These are phyloP conservation scores for Menidia menidia DNA, from an alignment of 2,797 vertebrate species.

Conservation along the genomic window DNA sequence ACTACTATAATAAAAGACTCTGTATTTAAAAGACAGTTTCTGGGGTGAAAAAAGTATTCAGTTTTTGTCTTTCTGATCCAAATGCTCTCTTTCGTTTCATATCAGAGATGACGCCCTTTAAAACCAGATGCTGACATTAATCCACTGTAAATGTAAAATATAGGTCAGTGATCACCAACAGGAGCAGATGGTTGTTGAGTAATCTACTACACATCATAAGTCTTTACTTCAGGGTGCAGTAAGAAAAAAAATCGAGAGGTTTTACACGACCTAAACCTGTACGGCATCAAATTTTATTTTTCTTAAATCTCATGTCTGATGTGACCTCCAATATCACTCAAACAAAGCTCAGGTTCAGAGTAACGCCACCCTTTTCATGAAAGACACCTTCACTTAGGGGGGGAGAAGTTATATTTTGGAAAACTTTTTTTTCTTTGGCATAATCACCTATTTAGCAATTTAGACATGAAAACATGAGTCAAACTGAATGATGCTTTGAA, in stretches of 20 bases:
- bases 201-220: not conserved
- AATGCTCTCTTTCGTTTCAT: not conserved
- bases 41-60: too few relatives aligned
- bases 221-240: rapidly evolving
- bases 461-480: not conserved
- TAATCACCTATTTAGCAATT: rapidly evolving
- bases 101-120: slow-evolving; percentile 10
- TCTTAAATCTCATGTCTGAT: not conserved
- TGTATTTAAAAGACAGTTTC: too few relatives aligned
- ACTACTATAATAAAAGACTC: rapidly evolving
- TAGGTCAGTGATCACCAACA: slow-evolving; percentile 11
- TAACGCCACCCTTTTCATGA: not conserved
- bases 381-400: not conserved
- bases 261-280: not conserved
- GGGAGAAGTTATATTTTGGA: not conserved
- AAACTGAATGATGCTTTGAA: not conserved
- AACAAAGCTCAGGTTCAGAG: not conserved
- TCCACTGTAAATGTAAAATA: not conserved
- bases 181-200: slow-evolving; percentile 1
- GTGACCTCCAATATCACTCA: not conserved
- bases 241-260: too few relatives aligned
- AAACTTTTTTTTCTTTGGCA: not conserved
- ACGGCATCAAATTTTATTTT: not conserved
- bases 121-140: slow-evolving; percentile 10
- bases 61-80: not conserved